Base-by-base conservation (phyloP, 2,797 vertebrate genomes). In the Acropternis orthonyx region DNA sequence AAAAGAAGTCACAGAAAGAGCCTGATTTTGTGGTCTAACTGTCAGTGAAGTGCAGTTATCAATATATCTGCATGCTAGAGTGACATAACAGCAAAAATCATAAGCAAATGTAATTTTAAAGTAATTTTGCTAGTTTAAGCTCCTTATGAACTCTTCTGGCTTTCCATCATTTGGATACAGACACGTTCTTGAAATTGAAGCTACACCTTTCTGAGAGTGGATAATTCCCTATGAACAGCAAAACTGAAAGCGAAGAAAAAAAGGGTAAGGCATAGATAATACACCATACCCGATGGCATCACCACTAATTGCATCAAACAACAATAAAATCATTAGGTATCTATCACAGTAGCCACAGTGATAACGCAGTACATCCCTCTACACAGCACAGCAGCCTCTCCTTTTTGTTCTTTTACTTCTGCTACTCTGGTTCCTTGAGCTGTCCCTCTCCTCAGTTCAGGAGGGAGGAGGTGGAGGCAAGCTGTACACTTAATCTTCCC, bases 21-120 rank as follows among this genome's bases (percentile, higher is more conserved):
- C 48, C 55, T 88, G 67, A 92, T 83, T 89, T 92, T 54, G 88
- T 80, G 44, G 85, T 28, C 30, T 79, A 89, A 52, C 77, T 74
- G 26, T 75, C 55, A 90, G 21, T 22, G 26, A 90, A 94, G 32
- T 34, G n/a, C 34, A 81, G 24, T 88, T 92, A 93, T 91, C 59
- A 63, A 48, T 3, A 15, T 12, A 94, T 12, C 28, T 34, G 23
- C 9, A 19, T 28, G 37, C 24, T 67, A 55, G 59, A 73, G 43
- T 65, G 63, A 77, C 20, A 34, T 12, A 86, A 63, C 32, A 32
- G 67, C 21, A 66, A 63, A 62, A 74, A 54, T n/a, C 34, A 85
- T 63, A 88, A 93, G 56, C 21, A 93, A 69, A 86, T 20, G 10
- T 68, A 20, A 48, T 65, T 93, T 91, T 18, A 65, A 90, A 85